Evolutionary conservation across 1,140 invertebrate species (phyloP).

Genomic region (Listronotus bonariensis): DNA sequence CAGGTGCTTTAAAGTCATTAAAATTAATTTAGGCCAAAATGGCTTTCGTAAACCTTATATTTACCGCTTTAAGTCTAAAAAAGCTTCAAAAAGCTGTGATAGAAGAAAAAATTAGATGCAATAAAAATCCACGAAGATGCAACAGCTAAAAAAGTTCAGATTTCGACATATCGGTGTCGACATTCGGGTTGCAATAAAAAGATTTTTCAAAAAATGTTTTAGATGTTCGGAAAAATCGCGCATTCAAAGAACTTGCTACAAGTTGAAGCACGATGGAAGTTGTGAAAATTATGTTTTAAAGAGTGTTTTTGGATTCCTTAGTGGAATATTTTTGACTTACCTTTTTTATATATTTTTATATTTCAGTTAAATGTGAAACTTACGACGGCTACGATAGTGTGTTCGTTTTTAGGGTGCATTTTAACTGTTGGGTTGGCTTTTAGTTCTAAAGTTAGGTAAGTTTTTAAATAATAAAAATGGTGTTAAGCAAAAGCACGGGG

Average conservation of each 20-base stretch:
- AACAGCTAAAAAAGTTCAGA: conserved; percentile 34
- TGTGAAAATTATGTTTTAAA: conserved; percentile 65
- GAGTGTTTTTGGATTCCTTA: conserved; percentile 64
- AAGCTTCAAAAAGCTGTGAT: conserved; percentile 36
- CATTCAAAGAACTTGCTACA: conserved; percentile 45
- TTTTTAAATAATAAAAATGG: too few relatives aligned
- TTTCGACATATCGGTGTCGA: conserved; percentile 42
- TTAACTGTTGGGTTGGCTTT: conserved; percentile 70
- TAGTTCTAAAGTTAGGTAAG: conserved; percentile 65
- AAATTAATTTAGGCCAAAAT: conserved; percentile 10
- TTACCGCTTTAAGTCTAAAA: conserved; percentile 40
- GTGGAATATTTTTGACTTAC: conserved; percentile 66
- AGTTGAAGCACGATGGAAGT: conserved; percentile 61
- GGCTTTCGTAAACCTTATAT: conserved; percentile 46
- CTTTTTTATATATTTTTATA: conserved; percentile 68
- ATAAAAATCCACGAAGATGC: conserved; percentile 31
- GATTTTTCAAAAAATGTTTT: conserved; percentile 34
- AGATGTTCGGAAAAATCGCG: conserved; percentile 35
- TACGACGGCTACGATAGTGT: conserved; percentile 62
- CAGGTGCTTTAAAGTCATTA: too few relatives aligned
- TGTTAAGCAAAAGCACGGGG: too few relatives aligned
- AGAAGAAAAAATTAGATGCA: conserved; percentile 49
- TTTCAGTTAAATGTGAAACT: conserved; percentile 65
- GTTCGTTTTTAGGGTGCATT: conserved; percentile 64
- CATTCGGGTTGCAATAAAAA: conserved; percentile 33